Conservation (phyloP, 1,140 invertebrate genomes). For the Trichonephila inaurata region DNA sequence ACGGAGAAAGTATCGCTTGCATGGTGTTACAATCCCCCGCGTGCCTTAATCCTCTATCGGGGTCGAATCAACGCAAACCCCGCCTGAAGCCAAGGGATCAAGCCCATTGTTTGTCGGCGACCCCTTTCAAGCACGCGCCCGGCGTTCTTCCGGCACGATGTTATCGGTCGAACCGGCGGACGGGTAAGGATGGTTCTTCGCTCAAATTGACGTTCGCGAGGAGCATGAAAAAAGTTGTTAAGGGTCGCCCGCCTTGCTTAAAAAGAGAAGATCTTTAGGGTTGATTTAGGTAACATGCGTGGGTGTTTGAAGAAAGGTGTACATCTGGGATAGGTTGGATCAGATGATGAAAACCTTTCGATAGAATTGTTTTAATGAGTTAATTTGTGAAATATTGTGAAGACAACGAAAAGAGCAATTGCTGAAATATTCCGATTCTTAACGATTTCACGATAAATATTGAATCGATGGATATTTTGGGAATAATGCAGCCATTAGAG, state of each 20-base stretch:
- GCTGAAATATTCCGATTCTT: no score
- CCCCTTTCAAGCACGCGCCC: conserved; percentile 27
- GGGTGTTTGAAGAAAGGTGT: not conserved
- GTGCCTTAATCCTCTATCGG: conserved; percentile 18
- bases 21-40: not conserved
- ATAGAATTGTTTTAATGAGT: not conserved
- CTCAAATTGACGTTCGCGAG: no score
- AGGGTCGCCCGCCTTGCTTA: not conserved
- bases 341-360: not conserved
- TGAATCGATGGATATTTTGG: no score
- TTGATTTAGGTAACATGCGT: conserved; percentile 10
- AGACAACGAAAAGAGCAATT: no score
- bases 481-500: no score
- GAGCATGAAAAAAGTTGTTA: not conserved
- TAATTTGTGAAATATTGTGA: not conserved
- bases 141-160: conserved; percentile 25
- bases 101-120: conserved; percentile 25
- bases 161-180: not conserved
- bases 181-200: not conserved
- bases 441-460: no score
- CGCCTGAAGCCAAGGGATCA: not conserved
- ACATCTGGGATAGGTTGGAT: not conserved
- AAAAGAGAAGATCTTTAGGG: not conserved
- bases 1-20: not conserved
- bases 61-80: conserved; percentile 19